Percentiles rank a stretch among this genome's conserved stretches.
phyloP scores from a whole-genome alignment of 2,797 vertebrate species.

The Podarcis lilfordi region DNA sequence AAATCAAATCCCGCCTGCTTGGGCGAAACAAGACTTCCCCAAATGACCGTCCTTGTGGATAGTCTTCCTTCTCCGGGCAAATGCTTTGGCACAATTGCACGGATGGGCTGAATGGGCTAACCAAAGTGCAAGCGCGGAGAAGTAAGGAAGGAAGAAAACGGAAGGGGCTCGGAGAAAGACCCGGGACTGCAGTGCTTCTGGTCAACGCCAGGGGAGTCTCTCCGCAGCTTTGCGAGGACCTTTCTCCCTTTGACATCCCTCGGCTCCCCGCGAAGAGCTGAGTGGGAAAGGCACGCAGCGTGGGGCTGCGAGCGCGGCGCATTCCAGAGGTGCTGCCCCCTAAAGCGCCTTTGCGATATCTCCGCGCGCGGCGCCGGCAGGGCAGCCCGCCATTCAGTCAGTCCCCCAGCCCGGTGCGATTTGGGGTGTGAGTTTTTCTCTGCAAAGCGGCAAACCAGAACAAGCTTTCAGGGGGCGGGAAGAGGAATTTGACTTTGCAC shows the following conservation, averaged over 20 bases:
- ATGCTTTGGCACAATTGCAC: neutral
- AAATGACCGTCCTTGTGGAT: no score
- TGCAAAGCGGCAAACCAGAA: neutral
- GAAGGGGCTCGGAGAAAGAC: neutral
- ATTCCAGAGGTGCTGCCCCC: constrained; percentile 16
- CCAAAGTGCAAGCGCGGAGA: neutral
- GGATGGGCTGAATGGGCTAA: constrained; percentile 14
- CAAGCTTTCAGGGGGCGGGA: neutral
- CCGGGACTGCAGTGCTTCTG: neutral
- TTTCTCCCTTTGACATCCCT: neutral
- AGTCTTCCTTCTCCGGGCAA: neutral
- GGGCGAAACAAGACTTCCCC: no score
- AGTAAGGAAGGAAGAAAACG: no score
- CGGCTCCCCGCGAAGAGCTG: neutral
- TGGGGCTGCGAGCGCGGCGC: neutral
- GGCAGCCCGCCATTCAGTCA: neutral
- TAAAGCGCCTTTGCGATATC: neutral
- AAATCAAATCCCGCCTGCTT: no score
- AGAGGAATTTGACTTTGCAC: neutral
- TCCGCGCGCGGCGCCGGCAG: neutral
- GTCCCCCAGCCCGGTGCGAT: neutral
- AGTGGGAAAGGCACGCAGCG: neutral
- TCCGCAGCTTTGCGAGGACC: neutral
- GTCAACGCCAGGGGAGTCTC: constrained; percentile 27
- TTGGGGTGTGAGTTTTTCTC: neutral